Conservation (phyloP, 1,140 invertebrate genomes). For the Macrosteles quadrilineatus region DNA sequence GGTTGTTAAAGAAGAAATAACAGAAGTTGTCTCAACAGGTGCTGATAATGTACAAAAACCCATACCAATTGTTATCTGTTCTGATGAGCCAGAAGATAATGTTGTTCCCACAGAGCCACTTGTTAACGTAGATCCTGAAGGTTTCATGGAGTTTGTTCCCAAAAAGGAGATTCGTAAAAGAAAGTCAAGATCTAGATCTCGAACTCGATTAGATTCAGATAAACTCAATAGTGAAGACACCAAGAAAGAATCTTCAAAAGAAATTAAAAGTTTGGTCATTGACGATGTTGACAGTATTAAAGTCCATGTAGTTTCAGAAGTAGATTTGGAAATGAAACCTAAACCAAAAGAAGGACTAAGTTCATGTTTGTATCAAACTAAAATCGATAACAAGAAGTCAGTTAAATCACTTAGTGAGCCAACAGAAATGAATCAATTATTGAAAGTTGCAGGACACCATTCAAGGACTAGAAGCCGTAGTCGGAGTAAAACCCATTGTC, state of each 20-base stretch:
- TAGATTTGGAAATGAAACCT: not conserved
- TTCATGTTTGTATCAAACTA: too few species aligned
- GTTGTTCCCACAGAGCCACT: conserved; percentile 44
- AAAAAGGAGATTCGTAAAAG: conserved; percentile 51
- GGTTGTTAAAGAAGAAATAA: conserved; percentile 24
- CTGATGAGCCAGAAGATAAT: conserved; percentile 25
- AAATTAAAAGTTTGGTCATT: too few species aligned
- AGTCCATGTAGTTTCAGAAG: not conserved
- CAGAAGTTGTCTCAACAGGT: conserved; percentile 5
- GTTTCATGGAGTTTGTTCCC: conserved; percentile 54
- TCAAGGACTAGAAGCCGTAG: not conserved
- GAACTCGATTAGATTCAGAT: conserved; percentile 10
- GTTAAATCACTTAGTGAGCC: too few species aligned
- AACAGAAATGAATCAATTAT: too few species aligned
- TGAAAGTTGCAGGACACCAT: too few species aligned
- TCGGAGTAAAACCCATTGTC: conserved; percentile 1
- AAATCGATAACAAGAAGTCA: too few species aligned
- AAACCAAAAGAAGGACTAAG: not conserved
- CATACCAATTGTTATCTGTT: conserved; percentile 1
- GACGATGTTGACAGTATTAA: not conserved
- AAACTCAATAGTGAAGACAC: conserved; percentile 1
- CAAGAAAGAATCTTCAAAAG: too few species aligned
- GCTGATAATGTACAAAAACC: not conserved
- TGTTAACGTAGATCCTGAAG: conserved; percentile 53
- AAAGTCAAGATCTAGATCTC: conserved; percentile 40